These are phyloP conservation scores for Cirrhinus mrigala DNA, from an alignment of 2,797 vertebrate genomes.

Conservation along the genomic window DNA sequence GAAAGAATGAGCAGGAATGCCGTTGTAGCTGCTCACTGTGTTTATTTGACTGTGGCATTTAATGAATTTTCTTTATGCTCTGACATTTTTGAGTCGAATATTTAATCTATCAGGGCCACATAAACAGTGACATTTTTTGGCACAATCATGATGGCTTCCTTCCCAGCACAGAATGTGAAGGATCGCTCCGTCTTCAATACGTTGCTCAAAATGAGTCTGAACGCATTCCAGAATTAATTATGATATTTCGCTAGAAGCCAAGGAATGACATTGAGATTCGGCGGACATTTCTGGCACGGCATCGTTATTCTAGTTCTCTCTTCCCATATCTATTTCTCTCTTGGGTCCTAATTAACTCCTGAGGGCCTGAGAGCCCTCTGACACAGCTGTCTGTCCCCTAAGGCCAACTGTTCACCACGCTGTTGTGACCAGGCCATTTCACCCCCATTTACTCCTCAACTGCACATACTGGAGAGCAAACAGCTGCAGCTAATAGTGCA, in stretches of 20 bases:
- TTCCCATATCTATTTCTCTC: conserved; percentile 13
- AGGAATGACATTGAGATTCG: conserved; percentile 43
- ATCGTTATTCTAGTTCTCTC: neutral
- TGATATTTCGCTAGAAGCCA: conserved; percentile 31
- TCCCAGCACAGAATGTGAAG: conserved; percentile 27
- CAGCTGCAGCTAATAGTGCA: conserved; percentile 23
- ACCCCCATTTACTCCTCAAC: conserved; percentile 6
- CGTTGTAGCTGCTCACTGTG: neutral
- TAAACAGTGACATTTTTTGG: conserved; percentile 44
- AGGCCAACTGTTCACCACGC: conserved; percentile 37
- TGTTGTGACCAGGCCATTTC: conserved; percentile 30
- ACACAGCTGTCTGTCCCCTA: conserved; percentile 57
- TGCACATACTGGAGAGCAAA: conserved; percentile 28
- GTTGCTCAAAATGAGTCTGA: neutral
- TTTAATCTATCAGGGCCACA: conserved; percentile 40
- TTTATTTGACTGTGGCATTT: conserved; percentile 11
- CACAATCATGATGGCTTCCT: conserved; percentile 29
- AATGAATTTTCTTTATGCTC: conserved; percentile 13
- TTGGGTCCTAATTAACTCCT: conserved; percentile 73
- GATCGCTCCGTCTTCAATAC: neutral
- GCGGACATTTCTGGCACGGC: conserved; percentile 25
- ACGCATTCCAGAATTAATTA: conserved; percentile 43
- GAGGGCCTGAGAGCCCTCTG: conserved; percentile 65
- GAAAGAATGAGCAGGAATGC: neutral
- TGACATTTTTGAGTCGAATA: conserved; percentile 23